Evolutionary conservation across 2,113 vertebrate species (phyloP), one percentile per base, ranked within the genome.

Genomic region (Cyprinus carpio): DNA sequence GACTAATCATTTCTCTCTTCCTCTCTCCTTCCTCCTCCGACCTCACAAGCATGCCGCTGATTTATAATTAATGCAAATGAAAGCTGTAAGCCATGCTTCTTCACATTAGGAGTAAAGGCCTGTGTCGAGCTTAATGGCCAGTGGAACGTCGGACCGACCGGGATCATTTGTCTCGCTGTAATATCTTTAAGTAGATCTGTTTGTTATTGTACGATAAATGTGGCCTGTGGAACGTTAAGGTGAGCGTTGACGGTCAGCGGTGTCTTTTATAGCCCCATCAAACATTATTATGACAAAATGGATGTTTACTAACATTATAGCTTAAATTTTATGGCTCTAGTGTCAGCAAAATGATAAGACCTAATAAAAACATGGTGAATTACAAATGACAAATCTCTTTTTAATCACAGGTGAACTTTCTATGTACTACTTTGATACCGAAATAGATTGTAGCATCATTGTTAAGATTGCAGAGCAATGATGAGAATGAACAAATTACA

Each of bases 51-150:
- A 96, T 95, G 95, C 94, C 94, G 95, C 95, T 96, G 96, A 96
- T 96, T 96, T 96, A 95, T 96, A 97, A 97, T 96, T 95, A 96
- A 96, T 97, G 96, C 95, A 96, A 96, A 96, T 96, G 95, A 96
- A 96, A 95, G 95, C 95, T 95, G 95, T 95, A 95, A 96, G 96
- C 95, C 95, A 95, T 95, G 95, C 95, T 96, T 96, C 78, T 96
- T 95, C 95, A 94, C 94, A 96, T 95, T 95, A 95, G 93, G 93
- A 95, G 92, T 95, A 96, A 94, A 94, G 94, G 88, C 86, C 81
- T 95, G 95, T 94, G 93, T 95, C 94, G 90, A 94, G 95, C 95
- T 96, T 96, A 95, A 96, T 96, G 95, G 96, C 95, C 95, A 94
- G 94, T 93, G 94, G 94, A 87, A 65, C 46, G 81, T 49, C 60